Conservation (phyloP, 2,113 vertebrate species). For the Panurus biarmicus region DNA sequence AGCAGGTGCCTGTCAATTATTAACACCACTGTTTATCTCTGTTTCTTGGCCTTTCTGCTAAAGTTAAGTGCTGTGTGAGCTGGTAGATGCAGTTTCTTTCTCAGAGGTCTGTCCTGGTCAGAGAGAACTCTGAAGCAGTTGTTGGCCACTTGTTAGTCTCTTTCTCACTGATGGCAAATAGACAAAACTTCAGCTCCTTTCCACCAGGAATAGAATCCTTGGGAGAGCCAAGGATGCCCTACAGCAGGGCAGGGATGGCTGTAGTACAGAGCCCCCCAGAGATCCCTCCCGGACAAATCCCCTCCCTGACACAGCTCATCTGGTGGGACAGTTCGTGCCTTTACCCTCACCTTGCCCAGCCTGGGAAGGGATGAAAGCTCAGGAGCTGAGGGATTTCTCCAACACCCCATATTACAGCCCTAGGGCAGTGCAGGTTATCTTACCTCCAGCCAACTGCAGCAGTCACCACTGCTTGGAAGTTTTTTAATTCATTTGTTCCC, state of each 20-base stretch:
- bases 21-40: neutral
- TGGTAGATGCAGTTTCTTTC: neutral
- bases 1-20: neutral
- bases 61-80: neutral
- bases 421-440: neutral
- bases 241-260: neutral
- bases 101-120: neutral
- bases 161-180: neutral
- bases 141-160: neutral
- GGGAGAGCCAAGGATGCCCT: neutral
- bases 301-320: accelerated
- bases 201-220: neutral
- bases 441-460: neutral
- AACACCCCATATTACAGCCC: accelerated
- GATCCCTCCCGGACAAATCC: neutral
- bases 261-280: accelerated
- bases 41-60: constrained; percentile 3
- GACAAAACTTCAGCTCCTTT: neutral
- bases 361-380: neutral
- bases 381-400: neutral
- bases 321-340: neutral
- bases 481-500: neutral
- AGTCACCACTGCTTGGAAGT: neutral
- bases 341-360: neutral
- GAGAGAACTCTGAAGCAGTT: neutral